These are phyloP conservation scores for Contarinia nasturtii DNA, from an alignment of 1,140 invertebrate genomes.

Conservation along the genomic window DNA sequence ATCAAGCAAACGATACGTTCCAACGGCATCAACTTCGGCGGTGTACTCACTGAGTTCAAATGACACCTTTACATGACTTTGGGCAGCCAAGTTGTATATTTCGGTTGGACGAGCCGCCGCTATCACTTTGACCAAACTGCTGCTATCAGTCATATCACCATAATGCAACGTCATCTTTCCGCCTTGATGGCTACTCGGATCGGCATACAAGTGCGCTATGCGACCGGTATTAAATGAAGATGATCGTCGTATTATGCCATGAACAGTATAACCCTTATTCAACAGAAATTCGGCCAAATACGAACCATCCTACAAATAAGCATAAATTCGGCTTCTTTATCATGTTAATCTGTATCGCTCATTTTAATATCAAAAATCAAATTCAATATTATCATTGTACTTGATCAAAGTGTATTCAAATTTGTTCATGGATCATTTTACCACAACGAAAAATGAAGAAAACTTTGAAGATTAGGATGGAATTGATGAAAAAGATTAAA, in stretches of 20 bases:
- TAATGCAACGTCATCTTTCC: slow-evolving; percentile 91
- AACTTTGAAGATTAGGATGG: too few species aligned
- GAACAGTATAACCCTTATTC: slow-evolving; percentile 87
- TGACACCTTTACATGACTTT: slow-evolving; percentile 95
- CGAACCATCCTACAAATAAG: slow-evolving; percentile 92
- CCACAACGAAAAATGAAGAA: neutral
- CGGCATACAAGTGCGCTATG: slow-evolving; percentile 89
- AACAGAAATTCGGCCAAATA: slow-evolving; percentile 94
- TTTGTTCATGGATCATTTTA: neutral
- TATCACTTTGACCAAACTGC: slow-evolving; percentile 92
- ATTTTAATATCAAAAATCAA: too few species aligned
- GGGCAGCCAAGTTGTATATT: slow-evolving; percentile 97
- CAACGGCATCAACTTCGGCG: slow-evolving; percentile 94
- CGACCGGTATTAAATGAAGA: slow-evolving; percentile 93
- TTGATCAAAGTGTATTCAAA: neutral
- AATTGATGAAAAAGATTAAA: too few species aligned
- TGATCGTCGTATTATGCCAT: slow-evolving; percentile 85
- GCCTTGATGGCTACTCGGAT: slow-evolving; percentile 64
- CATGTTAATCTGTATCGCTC: neutral
- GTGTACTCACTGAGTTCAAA: slow-evolving; percentile 99
- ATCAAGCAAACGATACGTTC: slow-evolving; percentile 84
- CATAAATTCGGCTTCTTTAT: too few species aligned
- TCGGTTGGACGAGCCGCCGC: slow-evolving; percentile 70
- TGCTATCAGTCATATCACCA: slow-evolving; percentile 97
- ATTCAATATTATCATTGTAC: too few species aligned